Conservation (phyloP, 2,113 vertebrate species). For the Maccullochella peelii region DNA sequence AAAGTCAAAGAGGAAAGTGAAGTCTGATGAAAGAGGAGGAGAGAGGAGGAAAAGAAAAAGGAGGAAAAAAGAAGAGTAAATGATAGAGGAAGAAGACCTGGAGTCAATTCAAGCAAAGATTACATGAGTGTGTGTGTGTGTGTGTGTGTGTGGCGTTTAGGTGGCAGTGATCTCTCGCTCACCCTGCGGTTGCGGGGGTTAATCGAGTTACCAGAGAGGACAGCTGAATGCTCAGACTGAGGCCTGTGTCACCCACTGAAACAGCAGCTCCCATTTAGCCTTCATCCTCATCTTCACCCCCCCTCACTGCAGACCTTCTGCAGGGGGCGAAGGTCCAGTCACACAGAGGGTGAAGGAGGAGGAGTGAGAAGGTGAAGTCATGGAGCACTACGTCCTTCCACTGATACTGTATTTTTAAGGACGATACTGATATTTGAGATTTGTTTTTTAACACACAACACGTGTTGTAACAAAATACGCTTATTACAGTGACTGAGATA, state of each 20-base stretch:
- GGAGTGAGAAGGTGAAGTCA: slow-evolving; percentile 8
- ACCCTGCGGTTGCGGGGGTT: slow-evolving; percentile 55
- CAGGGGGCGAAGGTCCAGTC: slow-evolving; percentile 44
- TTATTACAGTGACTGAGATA: too few species aligned
- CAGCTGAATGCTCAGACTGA: slow-evolving; percentile 73
- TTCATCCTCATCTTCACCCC: slow-evolving; percentile 7
- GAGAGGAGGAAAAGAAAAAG: background rate
- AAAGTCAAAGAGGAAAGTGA: background rate
- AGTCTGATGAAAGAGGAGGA: background rate
- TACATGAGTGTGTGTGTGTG: slow-evolving; percentile 11
- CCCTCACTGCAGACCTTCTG: slow-evolving; percentile 23
- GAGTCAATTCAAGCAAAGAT: background rate
- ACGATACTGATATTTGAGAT: background rate
- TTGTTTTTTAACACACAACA: background rate
- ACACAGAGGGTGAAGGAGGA: slow-evolving; percentile 38
- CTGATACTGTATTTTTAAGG: background rate
- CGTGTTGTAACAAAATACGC: too few species aligned
- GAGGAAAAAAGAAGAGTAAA: background rate
- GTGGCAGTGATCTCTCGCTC: slow-evolving; percentile 15
- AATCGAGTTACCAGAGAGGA: slow-evolving; percentile 67
- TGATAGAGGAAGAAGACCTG: background rate
- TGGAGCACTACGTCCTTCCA: accelerated
- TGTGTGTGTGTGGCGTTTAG: background rate
- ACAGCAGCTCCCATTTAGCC: slow-evolving; percentile 61
- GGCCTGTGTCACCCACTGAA: slow-evolving; percentile 40